phyloP scores from a whole-genome alignment of 1,140 invertebrate genomes.

The Drosophila triauraria region DNA sequence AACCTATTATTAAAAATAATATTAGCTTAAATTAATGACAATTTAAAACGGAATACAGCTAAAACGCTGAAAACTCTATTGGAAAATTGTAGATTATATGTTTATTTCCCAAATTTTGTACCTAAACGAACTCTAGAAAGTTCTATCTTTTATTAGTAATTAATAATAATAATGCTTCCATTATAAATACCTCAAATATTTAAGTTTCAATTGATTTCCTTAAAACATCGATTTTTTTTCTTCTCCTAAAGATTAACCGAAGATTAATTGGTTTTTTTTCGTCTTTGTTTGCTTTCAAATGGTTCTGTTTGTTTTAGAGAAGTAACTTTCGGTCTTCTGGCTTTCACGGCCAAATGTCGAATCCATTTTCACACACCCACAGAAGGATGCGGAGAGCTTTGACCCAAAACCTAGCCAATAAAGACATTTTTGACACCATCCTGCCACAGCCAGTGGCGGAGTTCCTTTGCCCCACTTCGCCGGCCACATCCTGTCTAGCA shows the following conservation, averaged over 20 bases:
- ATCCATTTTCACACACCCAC: slow-evolving; percentile 10
- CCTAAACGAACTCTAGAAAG: no score
- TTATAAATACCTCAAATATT: no score
- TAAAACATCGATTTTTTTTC: not conserved
- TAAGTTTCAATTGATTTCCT: not conserved
- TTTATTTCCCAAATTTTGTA: no score
- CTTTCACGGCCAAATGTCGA: slow-evolving; percentile 23
- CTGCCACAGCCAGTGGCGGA: slow-evolving; percentile 41
- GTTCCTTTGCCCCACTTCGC: slow-evolving; percentile 57
- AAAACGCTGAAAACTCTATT: no score
- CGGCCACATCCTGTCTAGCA: slow-evolving; percentile 61
- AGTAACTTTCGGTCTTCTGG: slow-evolving; percentile 63
- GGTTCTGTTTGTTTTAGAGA: slow-evolving; percentile 68
- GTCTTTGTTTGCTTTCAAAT: slow-evolving; percentile 49
- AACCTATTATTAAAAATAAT: no score
- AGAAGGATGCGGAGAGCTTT: slow-evolving; percentile 48
- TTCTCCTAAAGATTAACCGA: slow-evolving; percentile 68
- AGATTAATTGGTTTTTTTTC: slow-evolving; percentile 79
- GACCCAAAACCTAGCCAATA: slow-evolving; percentile 48
- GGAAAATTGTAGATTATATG: no score
- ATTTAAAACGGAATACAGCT: no score
- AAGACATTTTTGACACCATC: slow-evolving; percentile 57
- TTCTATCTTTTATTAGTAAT: no score
- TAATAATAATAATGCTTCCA: no score
- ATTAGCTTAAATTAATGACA: no score